phyloP scores from a whole-genome alignment of 1,140 invertebrate genomes.

The Drosophila neocordata region DNA sequence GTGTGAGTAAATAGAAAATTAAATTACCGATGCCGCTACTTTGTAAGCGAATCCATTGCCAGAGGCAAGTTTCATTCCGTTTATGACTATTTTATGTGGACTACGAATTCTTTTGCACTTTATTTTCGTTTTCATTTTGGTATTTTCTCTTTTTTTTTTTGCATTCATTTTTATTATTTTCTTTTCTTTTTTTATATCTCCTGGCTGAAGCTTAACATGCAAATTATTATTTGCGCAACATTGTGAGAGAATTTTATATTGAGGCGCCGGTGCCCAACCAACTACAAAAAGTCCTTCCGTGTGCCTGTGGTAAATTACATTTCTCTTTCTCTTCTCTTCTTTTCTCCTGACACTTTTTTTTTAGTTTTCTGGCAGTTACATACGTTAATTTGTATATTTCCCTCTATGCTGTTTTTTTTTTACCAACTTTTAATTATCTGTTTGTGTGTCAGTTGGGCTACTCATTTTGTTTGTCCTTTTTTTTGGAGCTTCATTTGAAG shows the following conservation, averaged over 20 bases:
- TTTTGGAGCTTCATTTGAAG: neutral
- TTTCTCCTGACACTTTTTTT: neutral
- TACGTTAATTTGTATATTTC: constrained; percentile 44
- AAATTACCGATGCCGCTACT: constrained; percentile 52
- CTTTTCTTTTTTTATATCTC: constrained; percentile 3
- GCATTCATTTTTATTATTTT: constrained; percentile 4
- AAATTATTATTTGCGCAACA: constrained; percentile 62
- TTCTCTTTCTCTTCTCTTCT: constrained; percentile 10
- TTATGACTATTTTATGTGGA: constrained; percentile 60
- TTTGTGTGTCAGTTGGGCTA: constrained; percentile 17
- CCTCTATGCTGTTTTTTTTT: constrained; percentile 26
- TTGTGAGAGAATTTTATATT: constrained; percentile 59
- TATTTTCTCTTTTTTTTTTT: neutral
- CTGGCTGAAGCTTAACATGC: constrained; percentile 46
- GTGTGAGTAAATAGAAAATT: constrained; percentile 48
- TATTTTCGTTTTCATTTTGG: constrained; percentile 30
- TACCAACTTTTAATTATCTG: constrained; percentile 38
- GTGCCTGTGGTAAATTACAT: constrained; percentile 23
- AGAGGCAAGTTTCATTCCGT: constrained; percentile 37
- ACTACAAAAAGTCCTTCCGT: constrained; percentile 23
- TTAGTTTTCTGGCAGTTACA: neutral
- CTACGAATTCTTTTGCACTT: constrained; percentile 53
- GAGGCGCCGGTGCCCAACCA: constrained; percentile 17
- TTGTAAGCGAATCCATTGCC: constrained; percentile 39
- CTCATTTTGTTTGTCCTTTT: neutral